These are phyloP conservation scores for Mesitornis unicolor DNA, from an alignment of 2,113 vertebrate genomes.

Conservation along the genomic window DNA sequence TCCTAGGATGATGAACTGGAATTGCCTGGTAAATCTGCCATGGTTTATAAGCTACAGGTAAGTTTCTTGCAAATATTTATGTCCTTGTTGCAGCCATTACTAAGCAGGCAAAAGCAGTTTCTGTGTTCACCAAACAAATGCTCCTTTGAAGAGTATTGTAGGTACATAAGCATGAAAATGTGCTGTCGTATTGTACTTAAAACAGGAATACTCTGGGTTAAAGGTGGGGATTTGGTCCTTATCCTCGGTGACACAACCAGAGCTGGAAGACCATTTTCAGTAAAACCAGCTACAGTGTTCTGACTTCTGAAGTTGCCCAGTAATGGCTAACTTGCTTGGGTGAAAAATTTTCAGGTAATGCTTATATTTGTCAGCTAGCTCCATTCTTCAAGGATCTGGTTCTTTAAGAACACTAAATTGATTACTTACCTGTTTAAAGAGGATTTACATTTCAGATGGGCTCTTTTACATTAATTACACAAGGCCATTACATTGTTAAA, in stretches of 20 bases:
- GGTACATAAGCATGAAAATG: neutral
- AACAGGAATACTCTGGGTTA: neutral
- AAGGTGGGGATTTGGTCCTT: neutral
- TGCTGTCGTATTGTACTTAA: neutral
- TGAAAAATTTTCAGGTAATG: neutral
- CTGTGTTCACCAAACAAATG: neutral
- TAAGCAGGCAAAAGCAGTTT: neutral
- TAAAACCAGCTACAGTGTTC: neutral
- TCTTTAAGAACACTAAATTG: neutral
- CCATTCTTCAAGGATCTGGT: neutral
- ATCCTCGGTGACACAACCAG: neutral
- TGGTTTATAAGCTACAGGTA: neutral
- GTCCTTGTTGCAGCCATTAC: neutral
- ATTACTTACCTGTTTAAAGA: neutral
- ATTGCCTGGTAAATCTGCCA: neutral
- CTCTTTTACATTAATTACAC: neutral
- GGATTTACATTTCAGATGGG: neutral
- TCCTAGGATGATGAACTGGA: neutral
- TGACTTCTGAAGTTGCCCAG: neutral
- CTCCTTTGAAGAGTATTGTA: neutral
- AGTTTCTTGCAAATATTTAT: neutral
- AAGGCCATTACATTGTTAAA: accelerated
- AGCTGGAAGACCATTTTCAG: neutral
- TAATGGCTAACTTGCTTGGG: neutral
- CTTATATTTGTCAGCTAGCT: neutral